Evolutionary conservation across 37 sponge, comb jelly and placozoan species (phyloP).

Genomic region (Cliona cf. orientalis): DNA sequence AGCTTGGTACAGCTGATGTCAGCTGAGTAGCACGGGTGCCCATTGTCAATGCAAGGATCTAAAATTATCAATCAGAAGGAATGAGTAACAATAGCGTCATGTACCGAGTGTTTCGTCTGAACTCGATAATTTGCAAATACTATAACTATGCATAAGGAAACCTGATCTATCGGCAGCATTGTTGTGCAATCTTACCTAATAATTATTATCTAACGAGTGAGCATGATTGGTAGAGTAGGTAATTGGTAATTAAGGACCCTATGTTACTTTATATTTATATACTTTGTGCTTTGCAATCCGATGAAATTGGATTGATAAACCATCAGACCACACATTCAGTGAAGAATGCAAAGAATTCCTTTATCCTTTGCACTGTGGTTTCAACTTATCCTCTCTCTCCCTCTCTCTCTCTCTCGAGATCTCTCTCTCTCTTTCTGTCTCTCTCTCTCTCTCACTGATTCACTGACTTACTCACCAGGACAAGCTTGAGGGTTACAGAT

Average conservation of each 20-base stretch:
- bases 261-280: too few relatives aligned
- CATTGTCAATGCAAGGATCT: conserved; percentile 75
- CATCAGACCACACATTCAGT: too few relatives aligned
- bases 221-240: too few relatives aligned
- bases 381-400: conserved; percentile 14
- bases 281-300: conserved; percentile 49
- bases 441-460: background rate
- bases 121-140: background rate
- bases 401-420: too few relatives aligned
- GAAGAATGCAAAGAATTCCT: conserved; percentile 32
- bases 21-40: conserved; percentile 57
- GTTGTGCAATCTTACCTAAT: too few relatives aligned
- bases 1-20: conserved; percentile 38
- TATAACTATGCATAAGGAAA: background rate
- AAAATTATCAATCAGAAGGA: background rate
- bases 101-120: background rate
- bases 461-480: conserved; percentile 78
- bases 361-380: conserved; percentile 36
- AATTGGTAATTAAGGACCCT: too few relatives aligned
- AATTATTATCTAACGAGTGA: too few relatives aligned
- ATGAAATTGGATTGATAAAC: too few relatives aligned
- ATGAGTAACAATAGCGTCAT: background rate
- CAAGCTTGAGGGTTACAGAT: conserved; percentile 71
- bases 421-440: too few relatives aligned
- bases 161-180: too few relatives aligned